These are phyloP conservation scores for Lasioglossum leucozonium DNA, from an alignment of 2,888 invertebrate species.

Conservation along the genomic window DNA sequence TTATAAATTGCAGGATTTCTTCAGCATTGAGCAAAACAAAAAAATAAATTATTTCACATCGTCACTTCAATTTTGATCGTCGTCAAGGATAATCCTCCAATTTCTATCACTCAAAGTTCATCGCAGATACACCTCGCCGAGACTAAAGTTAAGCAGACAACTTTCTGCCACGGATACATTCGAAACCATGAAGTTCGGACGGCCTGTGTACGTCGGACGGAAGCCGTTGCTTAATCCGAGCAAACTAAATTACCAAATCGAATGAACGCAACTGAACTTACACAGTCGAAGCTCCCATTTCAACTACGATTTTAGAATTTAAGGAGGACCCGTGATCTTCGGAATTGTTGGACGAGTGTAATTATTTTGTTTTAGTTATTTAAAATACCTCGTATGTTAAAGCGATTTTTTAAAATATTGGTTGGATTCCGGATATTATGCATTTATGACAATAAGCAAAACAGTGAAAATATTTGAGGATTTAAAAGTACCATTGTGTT, in stretches of 20 bases:
- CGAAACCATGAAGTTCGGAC: not conserved
- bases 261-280: conserved; percentile 29
- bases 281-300: not conserved
- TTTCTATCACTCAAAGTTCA: conserved; percentile 16
- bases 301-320: not conserved
- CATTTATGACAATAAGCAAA: too few relatives aligned
- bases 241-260: conserved; percentile 39
- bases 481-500: not conserved
- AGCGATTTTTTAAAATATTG: not conserved
- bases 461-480: not conserved
- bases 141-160: not conserved
- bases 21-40: too few relatives aligned
- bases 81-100: conserved; percentile 12
- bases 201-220: not conserved
- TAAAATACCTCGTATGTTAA: too few relatives aligned
- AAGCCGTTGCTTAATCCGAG: conserved; percentile 14
- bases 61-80: not conserved
- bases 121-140: too few relatives aligned
- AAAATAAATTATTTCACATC: not conserved
- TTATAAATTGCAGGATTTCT: too few relatives aligned
- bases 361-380: not conserved
- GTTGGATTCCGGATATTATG: too few relatives aligned
- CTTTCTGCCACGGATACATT: conserved; percentile 13
- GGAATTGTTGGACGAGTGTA: not conserved
- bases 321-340: not conserved